Evolutionary conservation across 2,113 vertebrate species (phyloP).

Genomic region (Camelus dromedarius): DNA sequence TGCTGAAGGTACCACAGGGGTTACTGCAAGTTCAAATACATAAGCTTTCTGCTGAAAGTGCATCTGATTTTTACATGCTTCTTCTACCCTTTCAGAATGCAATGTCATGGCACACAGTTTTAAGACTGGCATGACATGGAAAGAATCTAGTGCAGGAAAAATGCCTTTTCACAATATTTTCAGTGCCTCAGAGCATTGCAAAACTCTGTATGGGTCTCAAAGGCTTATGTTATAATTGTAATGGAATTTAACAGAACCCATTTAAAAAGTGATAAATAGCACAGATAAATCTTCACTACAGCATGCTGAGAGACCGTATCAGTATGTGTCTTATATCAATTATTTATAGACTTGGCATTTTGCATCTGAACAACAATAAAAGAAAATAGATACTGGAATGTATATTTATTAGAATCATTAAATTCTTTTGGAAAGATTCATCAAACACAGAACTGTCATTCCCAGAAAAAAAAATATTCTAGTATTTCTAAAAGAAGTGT

Average conservation of each 20-base stretch:
- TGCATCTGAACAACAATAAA: conserved; percentile 78
- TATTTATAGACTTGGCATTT: conserved; percentile 88
- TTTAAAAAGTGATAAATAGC: conserved; percentile 88
- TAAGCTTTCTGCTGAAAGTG: conserved; percentile 74
- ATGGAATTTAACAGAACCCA: conserved; percentile 87
- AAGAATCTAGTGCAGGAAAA: conserved; percentile 76
- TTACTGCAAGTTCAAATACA: conserved; percentile 64
- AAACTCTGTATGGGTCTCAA: conserved; percentile 80
- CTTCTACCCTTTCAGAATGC: conserved; percentile 77
- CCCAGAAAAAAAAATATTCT: conserved; percentile 80
- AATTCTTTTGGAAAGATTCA: conserved; percentile 84
- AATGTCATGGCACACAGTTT: conserved; percentile 66
- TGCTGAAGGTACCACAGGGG: conserved; percentile 69
- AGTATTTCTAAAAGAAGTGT: conserved; percentile 73
- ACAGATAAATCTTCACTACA: conserved; percentile 85
- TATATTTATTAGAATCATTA: conserved; percentile 81
- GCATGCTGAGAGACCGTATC: conserved; percentile 86
- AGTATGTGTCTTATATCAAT: conserved; percentile 85
- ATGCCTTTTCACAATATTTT: conserved; percentile 83
- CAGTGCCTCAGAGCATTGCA: conserved; percentile 80
- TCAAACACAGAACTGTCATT: conserved; percentile 81
- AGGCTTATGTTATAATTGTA: conserved; percentile 86
- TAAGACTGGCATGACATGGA: conserved; percentile 73
- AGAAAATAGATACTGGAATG: conserved; percentile 79
- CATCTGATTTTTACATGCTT: conserved; percentile 62